Evolutionary conservation across 2,113 vertebrate genomes (phyloP).

Genomic region (Sceloporus undulatus): DNA sequence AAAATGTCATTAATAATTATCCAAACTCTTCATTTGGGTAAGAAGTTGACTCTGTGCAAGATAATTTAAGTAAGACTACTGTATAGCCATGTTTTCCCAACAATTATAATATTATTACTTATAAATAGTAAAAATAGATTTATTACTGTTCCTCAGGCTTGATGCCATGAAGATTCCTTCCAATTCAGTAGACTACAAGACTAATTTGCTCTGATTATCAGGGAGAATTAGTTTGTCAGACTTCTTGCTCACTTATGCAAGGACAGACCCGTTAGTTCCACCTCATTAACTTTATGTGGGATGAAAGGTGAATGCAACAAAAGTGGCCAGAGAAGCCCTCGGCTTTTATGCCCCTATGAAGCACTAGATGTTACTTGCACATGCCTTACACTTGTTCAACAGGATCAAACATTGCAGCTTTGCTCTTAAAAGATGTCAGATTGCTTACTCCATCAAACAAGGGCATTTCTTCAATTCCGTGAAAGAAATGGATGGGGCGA

Average conservation of each 20-base stretch:
- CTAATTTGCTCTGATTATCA: constrained; percentile 78
- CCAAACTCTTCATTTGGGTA: background rate
- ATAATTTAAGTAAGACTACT: background rate
- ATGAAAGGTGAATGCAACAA: constrained; percentile 73
- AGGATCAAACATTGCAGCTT: constrained; percentile 64
- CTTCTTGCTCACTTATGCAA: constrained; percentile 75
- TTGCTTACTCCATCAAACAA: constrained; percentile 68
- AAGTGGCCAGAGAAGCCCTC: constrained; percentile 69
- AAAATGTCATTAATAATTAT: background rate
- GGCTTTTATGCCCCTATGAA: constrained; percentile 64
- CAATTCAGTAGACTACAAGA: constrained; percentile 72
- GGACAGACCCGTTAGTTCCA: constrained; percentile 75
- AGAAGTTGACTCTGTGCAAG: background rate
- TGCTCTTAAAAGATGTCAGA: constrained; percentile 64
- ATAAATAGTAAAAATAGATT: constrained; percentile 58
- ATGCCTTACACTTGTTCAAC: constrained; percentile 40
- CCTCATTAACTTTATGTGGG: constrained; percentile 69
- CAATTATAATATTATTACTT: constrained; percentile 54
- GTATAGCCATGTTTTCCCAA: background rate
- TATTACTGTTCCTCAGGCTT: constrained; percentile 69
- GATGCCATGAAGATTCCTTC: constrained; percentile 75
- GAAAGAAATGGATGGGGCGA: constrained; percentile 70
- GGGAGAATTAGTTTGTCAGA: constrained; percentile 74
- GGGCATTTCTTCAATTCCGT: constrained; percentile 60
- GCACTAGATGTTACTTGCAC: constrained; percentile 61